A percentile compares a stretch with the other conserved stretches of the same genome.
Evolutionary conservation across 2,888 invertebrate genomes (phyloP).

Genomic region (Diloba caeruleocephala): DNA sequence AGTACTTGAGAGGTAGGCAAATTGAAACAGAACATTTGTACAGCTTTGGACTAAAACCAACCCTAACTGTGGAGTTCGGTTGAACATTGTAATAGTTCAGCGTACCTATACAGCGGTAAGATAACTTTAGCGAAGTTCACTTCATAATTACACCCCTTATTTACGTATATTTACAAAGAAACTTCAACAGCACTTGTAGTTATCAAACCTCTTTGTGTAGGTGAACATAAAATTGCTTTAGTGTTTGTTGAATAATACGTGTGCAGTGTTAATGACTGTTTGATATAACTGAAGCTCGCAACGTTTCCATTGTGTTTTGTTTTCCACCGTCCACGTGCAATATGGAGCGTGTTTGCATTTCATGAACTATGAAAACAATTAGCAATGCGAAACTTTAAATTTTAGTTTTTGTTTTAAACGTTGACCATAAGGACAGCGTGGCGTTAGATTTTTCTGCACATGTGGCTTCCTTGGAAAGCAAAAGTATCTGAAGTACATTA

Average conservation of each 20-base stretch:
- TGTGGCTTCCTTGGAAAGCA: too few relatives aligned
- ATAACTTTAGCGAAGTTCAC: conserved; percentile 13
- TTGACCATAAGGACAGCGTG: too few relatives aligned
- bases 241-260: conserved; percentile 56
- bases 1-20: conserved; percentile 28
- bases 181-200: conserved; percentile 35
- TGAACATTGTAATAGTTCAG: conserved; percentile 34
- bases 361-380: conserved; percentile 47
- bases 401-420: conserved; percentile 29
- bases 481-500: too few relatives aligned
- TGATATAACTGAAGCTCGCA: conserved; percentile 54
- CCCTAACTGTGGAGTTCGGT: conserved; percentile 30
- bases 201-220: conserved; percentile 45
- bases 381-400: conserved; percentile 23
- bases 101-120: conserved; percentile 17
- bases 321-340: conserved; percentile 37
- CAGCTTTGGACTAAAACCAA: conserved; percentile 27
- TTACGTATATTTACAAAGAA: conserved; percentile 37
- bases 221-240: conserved; percentile 54
- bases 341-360: conserved; percentile 43
- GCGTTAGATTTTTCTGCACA: too few relatives aligned
- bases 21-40: conserved; percentile 34
- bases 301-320: conserved; percentile 55
- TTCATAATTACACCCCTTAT: conserved; percentile 34
- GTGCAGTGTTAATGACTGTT: conserved; percentile 59